A percentile compares a stretch with the other conserved stretches of the same genome.
Conservation (phyloP, 2,797 vertebrate genomes). For the Parambassis ranga region DNA sequence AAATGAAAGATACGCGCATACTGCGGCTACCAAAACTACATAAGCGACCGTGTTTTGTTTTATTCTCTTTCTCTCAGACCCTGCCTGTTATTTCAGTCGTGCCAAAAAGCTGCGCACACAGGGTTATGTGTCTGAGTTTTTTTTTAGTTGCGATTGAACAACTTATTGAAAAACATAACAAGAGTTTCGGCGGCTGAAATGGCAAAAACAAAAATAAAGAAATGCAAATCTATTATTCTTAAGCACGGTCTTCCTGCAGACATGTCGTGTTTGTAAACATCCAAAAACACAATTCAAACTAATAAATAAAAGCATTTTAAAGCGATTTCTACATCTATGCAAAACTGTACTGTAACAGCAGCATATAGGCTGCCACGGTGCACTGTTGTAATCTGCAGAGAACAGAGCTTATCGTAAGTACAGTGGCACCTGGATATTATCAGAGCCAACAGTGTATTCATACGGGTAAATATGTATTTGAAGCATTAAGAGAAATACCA, state of each 20-base stretch:
- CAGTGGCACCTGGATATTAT: constrained; percentile 37
- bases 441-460: constrained; percentile 2
- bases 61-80: background rate
- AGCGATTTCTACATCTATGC: constrained; percentile 25
- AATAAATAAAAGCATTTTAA: background rate
- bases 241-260: background rate
- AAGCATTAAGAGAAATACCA: constrained; percentile 8
- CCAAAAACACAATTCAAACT: background rate
- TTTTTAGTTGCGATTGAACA: constrained; percentile 14
- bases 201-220: constrained; percentile 1
- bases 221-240: background rate
- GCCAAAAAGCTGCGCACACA: constrained; percentile 12
- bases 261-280: background rate
- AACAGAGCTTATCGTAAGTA: constrained; percentile 16
- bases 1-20: constrained; percentile 20
- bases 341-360: constrained; percentile 11
- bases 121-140: background rate
- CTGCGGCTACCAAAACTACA: background rate
- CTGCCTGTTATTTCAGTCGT: constrained; percentile 7
- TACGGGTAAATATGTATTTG: constrained; percentile 15
- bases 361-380: constrained; percentile 8
- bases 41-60: constrained; percentile 31
- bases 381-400: constrained; percentile 15
- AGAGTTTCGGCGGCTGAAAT: constrained; percentile 10
- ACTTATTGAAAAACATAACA: constrained; percentile 52